Evolutionary conservation across 2,888 invertebrate species (phyloP).

Genomic region (Lymantria monacha): DNA sequence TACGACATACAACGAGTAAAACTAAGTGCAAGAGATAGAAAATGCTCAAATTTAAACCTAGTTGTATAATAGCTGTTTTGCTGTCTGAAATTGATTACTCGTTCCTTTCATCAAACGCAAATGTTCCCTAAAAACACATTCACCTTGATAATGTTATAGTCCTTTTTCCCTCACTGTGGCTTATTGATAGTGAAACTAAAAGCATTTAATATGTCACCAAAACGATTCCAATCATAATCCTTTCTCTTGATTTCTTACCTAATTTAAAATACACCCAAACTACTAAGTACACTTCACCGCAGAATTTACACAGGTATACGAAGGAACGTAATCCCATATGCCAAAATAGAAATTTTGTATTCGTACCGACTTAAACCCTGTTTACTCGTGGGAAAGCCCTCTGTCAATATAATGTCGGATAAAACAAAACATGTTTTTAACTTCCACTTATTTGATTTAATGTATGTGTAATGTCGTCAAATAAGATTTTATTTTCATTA

Average conservation of each 20-base stretch:
- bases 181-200: slow-evolving; percentile 4
- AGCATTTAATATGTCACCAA: slow-evolving; percentile 18
- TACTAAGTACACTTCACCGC: slow-evolving; percentile 18
- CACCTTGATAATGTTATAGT: too few relatives aligned
- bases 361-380: slow-evolving; percentile 33
- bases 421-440: slow-evolving; percentile 30
- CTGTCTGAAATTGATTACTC: too few relatives aligned
- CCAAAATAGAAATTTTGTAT: slow-evolving; percentile 39
- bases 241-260: neutral
- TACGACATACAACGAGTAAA: too few relatives aligned
- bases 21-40: too few relatives aligned
- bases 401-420: slow-evolving; percentile 39
- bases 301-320: slow-evolving; percentile 23
- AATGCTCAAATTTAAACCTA: too few relatives aligned
- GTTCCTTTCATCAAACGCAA: too few relatives aligned
- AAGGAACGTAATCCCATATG: slow-evolving; percentile 27
- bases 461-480: neutral
- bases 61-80: too few relatives aligned
- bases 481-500: neutral
- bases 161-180: neutral
- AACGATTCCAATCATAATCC: neutral
- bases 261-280: slow-evolving; percentile 21
- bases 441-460: slow-evolving; percentile 29
- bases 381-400: slow-evolving; percentile 42
- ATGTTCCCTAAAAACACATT: too few relatives aligned